phyloP scores from a whole-genome alignment of 2,113 vertebrate species.

The Tachuris rubrigastra region DNA sequence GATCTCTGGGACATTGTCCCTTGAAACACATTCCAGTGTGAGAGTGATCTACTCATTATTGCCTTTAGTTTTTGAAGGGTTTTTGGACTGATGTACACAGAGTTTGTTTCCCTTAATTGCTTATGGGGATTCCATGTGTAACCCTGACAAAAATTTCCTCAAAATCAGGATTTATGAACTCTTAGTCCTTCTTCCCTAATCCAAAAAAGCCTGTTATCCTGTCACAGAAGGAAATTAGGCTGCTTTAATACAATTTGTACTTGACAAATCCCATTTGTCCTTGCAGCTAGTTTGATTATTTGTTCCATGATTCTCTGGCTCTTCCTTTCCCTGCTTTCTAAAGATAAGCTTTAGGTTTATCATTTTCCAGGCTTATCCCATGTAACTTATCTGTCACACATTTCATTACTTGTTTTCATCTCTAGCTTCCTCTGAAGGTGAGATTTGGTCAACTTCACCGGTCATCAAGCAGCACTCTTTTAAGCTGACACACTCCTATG shows the following conservation, averaged over 20 bases:
- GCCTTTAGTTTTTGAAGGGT: neutral
- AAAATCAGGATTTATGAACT: neutral
- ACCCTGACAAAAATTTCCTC: neutral
- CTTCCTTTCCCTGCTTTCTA: conserved; percentile 7
- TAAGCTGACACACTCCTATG: neutral
- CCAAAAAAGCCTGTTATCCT: neutral
- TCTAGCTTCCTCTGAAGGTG: neutral
- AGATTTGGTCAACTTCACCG: neutral
- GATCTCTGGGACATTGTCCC: neutral
- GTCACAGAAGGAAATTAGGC: conserved; percentile 35
- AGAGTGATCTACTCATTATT: neutral
- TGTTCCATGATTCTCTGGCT: conserved; percentile 14
- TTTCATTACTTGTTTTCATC: conserved; percentile 14
- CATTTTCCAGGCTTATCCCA: conserved; percentile 4
- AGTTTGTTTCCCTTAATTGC: neutral
- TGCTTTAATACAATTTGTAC: conserved; percentile 45
- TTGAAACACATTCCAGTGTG: neutral
- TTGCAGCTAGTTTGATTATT: conserved; percentile 37
- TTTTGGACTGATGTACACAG: neutral
- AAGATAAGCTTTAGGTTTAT: conserved; percentile 10
- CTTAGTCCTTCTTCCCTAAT: neutral
- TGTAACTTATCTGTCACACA: neutral
- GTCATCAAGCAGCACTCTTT: neutral
- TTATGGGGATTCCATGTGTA: neutral
- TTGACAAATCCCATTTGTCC: conserved; percentile 58